These are phyloP conservation scores for Elanoides forficatus DNA, from an alignment of 2,113 vertebrate species.

Conservation along the genomic window DNA sequence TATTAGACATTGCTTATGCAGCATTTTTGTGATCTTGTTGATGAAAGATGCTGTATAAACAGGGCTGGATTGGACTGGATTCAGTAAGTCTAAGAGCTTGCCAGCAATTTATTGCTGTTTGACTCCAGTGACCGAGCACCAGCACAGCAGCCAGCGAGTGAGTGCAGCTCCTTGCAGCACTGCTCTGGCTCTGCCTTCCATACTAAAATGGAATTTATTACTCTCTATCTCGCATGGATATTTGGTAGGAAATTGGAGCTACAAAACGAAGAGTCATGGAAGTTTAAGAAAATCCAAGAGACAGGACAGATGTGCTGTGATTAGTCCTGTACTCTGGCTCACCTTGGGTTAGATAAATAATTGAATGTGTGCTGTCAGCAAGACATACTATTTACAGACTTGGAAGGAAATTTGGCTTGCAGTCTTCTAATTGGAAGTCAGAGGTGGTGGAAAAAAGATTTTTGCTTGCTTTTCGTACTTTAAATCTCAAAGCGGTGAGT, in stretches of 20 bases:
- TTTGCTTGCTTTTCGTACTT: not conserved
- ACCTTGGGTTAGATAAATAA: constrained; percentile 76
- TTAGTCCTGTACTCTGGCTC: constrained; percentile 70
- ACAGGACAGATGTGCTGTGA: constrained; percentile 29
- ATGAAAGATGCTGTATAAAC: constrained; percentile 41
- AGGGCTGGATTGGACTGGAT: constrained; percentile 2
- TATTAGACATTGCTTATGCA: constrained; percentile 20
- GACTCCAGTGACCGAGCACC: constrained; percentile 44
- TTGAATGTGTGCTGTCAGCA: constrained; percentile 59
- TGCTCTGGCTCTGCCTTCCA: constrained; percentile 35
- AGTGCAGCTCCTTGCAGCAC: not conserved
- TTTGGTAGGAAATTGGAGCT: constrained; percentile 62
- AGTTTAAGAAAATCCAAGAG: constrained; percentile 59
- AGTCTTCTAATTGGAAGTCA: constrained; percentile 61
- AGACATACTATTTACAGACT: constrained; percentile 12
- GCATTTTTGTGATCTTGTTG: constrained; percentile 31
- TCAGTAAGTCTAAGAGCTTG: constrained; percentile 5
- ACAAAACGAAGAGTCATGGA: constrained; percentile 63
- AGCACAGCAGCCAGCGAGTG: not conserved
- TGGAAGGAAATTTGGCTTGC: constrained; percentile 57
- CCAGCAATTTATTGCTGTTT: constrained; percentile 63
- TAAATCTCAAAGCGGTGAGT: not conserved
- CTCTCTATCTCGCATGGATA: constrained; percentile 35
- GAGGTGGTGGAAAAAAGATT: not conserved
- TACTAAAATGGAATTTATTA: constrained; percentile 71